Evolutionary conservation across 2,113 vertebrate genomes (phyloP), one percentile per base, ranked within the genome.

Genomic region (Pungitius pungitius): DNA sequence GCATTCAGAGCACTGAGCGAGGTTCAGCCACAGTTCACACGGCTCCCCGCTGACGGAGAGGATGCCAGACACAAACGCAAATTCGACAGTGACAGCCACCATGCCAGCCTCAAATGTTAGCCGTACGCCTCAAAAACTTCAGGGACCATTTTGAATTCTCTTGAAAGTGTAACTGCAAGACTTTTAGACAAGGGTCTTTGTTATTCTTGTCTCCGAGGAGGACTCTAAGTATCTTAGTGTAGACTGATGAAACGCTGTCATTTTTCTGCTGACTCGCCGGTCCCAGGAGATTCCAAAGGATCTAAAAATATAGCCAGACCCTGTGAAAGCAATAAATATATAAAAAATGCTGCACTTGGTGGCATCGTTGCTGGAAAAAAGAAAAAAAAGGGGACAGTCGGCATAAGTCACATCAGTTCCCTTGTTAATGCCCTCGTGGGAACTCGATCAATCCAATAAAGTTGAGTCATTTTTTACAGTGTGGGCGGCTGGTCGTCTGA

Each of bases 21-120:
- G 80, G 91, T 91, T 92, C 91, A 92, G 76, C 73, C 37, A 42
- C 84, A 87, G 91, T 91, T 92, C 90, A 92, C 66, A 71, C 52
- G 10, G 69, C 85, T 70, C 76, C 74, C 69, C 87, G 6, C 84
- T 88, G 84, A 85, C 85, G 87, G 81, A 84, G 90, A 83, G 82
- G 80, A 85, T 39, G 84, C 77, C 43, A 57, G 86, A 86, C 78
- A 85, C 58, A 87, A 87, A 89, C 88, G 87, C 79, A 83, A 89
- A 90, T 91, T 65, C 67, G 55, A 84, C 72, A 81, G 43, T 80
- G 84, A 82, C 84, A 82, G 84, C 82, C 27, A 39, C 39, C 20
- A 24, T 73, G 77, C 64, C 74, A 77, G 75, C 68, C 77, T 24
- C 58, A 69, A 73, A 88, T 81, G 65, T 86, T 81, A 83, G 62